Evolutionary conservation across 2,113 vertebrate genomes (phyloP), one percentile per base, ranked within the genome.

Genomic region (Planiliza haematocheilus): DNA sequence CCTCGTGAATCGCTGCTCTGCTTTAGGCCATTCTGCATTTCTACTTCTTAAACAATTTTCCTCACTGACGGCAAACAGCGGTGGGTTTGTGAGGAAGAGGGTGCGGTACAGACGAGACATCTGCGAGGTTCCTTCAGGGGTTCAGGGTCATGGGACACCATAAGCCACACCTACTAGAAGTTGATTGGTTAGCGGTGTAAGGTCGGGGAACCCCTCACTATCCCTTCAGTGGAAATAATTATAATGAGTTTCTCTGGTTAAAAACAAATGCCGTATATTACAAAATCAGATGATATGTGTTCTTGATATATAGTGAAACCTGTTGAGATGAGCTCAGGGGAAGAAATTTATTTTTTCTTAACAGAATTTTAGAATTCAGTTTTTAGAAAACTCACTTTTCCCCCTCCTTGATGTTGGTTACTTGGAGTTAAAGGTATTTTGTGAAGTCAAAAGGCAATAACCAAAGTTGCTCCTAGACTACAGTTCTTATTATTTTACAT

Each of bases 121-220:
- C 79, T 79, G 79, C 81, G 77, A 73, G 57, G 72, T 72, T 84
- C 79, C 85, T 83, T 84, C 20, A 70, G 85, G 87, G 79, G 66
- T 49, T 82, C 1, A 30, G 60, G 86, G 85, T 91, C 87, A 91
- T 70, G 81, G 89, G 86, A 65, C 82, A 88, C 67, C 57, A 58
- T 52, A 88, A 86, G 70, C 86, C 83, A 77, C 83, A 73, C 86
- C 83, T 82, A 79, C 74, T 53, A 46, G 46, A 70, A 58, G 74
- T 56, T 87, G 79, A 90, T 89, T 89, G 89, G 87, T 51, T 87
- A 12, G 57, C 70, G 48, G 37, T 64, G 67, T 74, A 68, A 76
- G 70, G 64, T 71, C 58, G 56, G 45, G 37, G 65, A 51, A 79
- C 68, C 14, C 65, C 78, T 76, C 41, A 58, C 42, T 66, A 14